Evolutionary conservation across 2,797 vertebrate genomes (phyloP).

Genomic region (Discoglossus pictus): DNA sequence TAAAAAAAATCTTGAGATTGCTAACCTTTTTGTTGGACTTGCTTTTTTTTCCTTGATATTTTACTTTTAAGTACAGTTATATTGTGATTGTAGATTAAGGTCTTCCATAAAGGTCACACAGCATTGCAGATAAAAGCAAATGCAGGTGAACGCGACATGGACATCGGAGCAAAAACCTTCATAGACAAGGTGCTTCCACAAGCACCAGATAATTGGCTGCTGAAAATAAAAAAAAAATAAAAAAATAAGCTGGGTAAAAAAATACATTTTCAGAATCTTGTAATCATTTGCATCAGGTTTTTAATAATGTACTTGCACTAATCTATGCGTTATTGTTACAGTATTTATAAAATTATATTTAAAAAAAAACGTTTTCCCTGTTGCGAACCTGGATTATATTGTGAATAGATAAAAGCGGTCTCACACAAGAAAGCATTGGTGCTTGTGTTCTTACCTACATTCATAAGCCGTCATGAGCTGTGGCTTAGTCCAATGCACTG

Average conservation of each 20-base stretch:
- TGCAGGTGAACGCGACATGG: slow-evolving; percentile 13
- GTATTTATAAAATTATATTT: slow-evolving; percentile 3
- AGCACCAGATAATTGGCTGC: not conserved
- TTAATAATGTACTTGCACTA: slow-evolving; percentile 1
- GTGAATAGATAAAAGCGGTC: slow-evolving; percentile 18
- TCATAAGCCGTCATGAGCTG: slow-evolving; percentile 38
- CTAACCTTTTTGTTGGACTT: slow-evolving; percentile 39
- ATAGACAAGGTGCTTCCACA: not conserved
- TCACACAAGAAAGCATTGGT: slow-evolving; percentile 25
- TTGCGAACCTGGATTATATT: slow-evolving; percentile 29
- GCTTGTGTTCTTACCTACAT: slow-evolving; percentile 30
- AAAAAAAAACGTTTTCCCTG: not conserved
- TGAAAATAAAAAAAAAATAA: not conserved
- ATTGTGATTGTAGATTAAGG: slow-evolving; percentile 48
- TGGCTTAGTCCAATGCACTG: slow-evolving; percentile 41
- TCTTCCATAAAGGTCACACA: slow-evolving; percentile 38
- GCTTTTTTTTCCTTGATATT: slow-evolving; percentile 48
- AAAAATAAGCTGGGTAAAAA: not conserved
- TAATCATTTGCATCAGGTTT: not conserved
- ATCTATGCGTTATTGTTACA: not conserved
- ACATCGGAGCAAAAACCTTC: slow-evolving; percentile 4
- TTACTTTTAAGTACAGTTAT: slow-evolving; percentile 45
- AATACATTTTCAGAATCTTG: no score
- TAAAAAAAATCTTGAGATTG: slow-evolving; percentile 29
- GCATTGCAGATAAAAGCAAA: slow-evolving; percentile 45